These are phyloP conservation scores for Benthosema pterotum DNA, from an alignment of 2,797 vertebrate species.

Conservation along the genomic window DNA sequence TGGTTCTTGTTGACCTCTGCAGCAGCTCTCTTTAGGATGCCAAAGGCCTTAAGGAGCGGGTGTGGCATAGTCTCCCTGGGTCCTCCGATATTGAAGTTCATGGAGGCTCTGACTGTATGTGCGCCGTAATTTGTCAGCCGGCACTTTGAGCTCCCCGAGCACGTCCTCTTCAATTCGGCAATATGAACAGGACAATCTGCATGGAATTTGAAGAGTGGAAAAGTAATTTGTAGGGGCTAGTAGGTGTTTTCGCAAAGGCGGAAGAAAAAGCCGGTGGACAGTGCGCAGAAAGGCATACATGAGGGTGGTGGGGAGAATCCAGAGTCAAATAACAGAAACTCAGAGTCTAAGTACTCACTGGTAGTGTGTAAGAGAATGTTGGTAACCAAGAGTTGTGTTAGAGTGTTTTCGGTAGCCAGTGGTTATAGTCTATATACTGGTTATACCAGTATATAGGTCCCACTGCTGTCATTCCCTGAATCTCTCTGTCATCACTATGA, in stretches of 20 bases:
- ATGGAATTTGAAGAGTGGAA: constrained; percentile 15
- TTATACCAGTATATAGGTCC: too few relatives aligned
- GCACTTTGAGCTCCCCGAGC: constrained; percentile 96
- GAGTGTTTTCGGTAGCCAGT: too few relatives aligned
- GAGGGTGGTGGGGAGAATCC: constrained; percentile 41
- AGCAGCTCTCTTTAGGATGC: constrained; percentile 88
- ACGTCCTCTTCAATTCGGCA: constrained; percentile 93
- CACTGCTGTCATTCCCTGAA: too few relatives aligned
- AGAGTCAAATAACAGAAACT: too few relatives aligned
- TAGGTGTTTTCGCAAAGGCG: constrained; percentile 48
- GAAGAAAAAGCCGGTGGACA: constrained; percentile 65
- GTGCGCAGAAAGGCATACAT: constrained; percentile 82
- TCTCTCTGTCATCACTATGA: too few relatives aligned
- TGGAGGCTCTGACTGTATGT: constrained; percentile 96
- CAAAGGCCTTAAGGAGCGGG: constrained; percentile 79
- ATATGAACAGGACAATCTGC: constrained; percentile 81
- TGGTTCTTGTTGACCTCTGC: constrained; percentile 91
- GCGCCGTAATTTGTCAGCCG: constrained; percentile 97
- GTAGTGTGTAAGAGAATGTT: too few relatives aligned
- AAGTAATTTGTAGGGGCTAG: constrained; percentile 25
- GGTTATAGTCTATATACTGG: too few relatives aligned
- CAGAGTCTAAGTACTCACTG: too few relatives aligned
- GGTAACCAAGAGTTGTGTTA: too few relatives aligned
- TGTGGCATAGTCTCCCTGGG: constrained; percentile 93
- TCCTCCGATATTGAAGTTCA: constrained; percentile 99